phyloP scores from a whole-genome alignment of 35 echinoderm and acorn worm genomes.

The Acanthaster planci region DNA sequence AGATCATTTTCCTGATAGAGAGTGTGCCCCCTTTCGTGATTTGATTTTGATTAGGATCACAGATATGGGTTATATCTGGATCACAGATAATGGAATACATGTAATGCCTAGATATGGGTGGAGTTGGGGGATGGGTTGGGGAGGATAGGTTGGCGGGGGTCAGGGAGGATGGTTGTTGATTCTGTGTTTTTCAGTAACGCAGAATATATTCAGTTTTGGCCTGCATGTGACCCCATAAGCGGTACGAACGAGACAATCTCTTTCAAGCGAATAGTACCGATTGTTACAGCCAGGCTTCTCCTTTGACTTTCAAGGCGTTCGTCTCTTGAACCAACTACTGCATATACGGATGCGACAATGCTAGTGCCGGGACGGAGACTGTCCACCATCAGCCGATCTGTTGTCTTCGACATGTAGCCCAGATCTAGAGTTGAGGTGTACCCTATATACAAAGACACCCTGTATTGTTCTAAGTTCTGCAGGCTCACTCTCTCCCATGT shows the following conservation, averaged over 20 bases:
- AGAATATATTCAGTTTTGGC: no score
- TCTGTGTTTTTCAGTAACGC: no score
- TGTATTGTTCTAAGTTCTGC: background rate
- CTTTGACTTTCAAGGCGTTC: background rate
- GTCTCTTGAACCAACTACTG: background rate
- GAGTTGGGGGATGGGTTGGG: no score
- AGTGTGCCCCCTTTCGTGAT: background rate
- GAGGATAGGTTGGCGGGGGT: no score
- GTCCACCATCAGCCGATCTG: background rate
- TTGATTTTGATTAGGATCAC: background rate
- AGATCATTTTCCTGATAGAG: background rate
- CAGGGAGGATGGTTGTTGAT: no score
- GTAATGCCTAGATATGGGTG: background rate
- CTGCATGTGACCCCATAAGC: no score
- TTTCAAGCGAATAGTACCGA: background rate
- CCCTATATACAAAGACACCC: no score
- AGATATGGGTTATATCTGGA: background rate
- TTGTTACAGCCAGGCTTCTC: background rate
- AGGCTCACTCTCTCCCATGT: background rate
- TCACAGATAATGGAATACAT: background rate
- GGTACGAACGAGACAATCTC: no score
- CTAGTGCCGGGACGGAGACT: background rate
- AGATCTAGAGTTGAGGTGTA: no score
- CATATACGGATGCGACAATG: background rate
- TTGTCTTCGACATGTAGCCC: background rate